Evolutionary conservation across 2,888 invertebrate genomes (phyloP).

Genomic region (Gymnocheta viridis): DNA sequence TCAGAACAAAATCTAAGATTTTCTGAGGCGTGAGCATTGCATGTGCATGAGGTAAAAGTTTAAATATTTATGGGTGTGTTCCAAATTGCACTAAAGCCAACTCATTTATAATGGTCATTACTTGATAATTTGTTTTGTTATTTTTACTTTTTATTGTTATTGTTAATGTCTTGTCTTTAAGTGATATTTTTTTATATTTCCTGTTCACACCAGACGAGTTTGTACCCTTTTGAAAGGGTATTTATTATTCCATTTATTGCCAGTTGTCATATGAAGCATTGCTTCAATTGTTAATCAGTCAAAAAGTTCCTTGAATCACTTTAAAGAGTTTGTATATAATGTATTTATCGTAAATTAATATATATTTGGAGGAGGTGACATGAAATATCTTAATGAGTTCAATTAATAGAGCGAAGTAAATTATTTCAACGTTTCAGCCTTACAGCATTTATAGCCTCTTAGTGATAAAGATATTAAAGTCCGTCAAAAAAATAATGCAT

Average conservation of each 20-base stretch:
- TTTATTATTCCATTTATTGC: background rate
- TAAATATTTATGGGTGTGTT: slow-evolving; percentile 64
- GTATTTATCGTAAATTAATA: background rate
- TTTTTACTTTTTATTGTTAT: slow-evolving; percentile 7
- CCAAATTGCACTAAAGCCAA: slow-evolving; percentile 50
- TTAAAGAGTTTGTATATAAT: background rate
- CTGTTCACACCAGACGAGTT: slow-evolving; percentile 16
- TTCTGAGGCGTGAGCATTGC: background rate
- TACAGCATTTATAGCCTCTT: background rate
- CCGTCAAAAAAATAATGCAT: too few relatives aligned
- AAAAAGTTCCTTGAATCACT: background rate
- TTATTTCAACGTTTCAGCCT: background rate
- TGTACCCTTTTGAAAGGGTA: background rate
- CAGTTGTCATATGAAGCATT: background rate
- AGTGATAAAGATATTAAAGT: background rate
- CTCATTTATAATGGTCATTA: slow-evolving; percentile 50
- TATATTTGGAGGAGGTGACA: background rate
- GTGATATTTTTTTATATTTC: slow-evolving; percentile 24
- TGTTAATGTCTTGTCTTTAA: background rate
- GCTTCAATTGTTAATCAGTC: slow-evolving; percentile 19
- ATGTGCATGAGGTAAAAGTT: slow-evolving; percentile 26
- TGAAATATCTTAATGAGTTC: background rate
- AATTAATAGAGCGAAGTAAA: background rate
- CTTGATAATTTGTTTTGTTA: slow-evolving; percentile 1
- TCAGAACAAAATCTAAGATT: background rate